phyloP scores from a whole-genome alignment of 2,797 vertebrate species.

The Hapalemur alaotrensis region DNA sequence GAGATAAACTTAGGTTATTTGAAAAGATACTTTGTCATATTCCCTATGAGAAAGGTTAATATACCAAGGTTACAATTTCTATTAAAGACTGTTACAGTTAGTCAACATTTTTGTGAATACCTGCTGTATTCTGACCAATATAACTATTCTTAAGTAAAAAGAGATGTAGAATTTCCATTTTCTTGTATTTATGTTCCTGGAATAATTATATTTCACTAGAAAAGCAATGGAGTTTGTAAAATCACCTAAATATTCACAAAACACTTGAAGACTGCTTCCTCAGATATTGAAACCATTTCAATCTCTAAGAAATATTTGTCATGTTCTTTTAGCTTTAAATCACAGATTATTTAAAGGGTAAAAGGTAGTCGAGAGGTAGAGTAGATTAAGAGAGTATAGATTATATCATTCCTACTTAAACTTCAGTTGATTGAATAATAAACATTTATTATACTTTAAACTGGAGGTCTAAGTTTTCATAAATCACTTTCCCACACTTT shows the following conservation, averaged over 20 bases:
- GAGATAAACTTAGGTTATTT: neutral
- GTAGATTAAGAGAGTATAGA: neutral
- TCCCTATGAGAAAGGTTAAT: neutral
- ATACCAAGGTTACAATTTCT: neutral
- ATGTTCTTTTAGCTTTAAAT: neutral
- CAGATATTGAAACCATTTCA: neutral
- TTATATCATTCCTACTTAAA: neutral
- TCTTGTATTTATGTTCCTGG: neutral
- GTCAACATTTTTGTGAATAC: neutral
- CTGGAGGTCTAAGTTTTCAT: neutral
- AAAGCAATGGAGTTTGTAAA: neutral
- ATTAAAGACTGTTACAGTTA: neutral
- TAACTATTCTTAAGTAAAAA: neutral
- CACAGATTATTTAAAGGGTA: neutral
- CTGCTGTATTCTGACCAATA: neutral
- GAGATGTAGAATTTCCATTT: neutral
- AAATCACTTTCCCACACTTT: neutral
- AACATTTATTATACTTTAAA: neutral
- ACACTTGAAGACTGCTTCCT: neutral
- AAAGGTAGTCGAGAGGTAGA: fast-evolving
- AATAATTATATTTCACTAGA: neutral
- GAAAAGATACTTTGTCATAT: neutral
- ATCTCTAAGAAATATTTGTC: neutral
- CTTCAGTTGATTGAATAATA: neutral
- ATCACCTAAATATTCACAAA: neutral